Evolutionary conservation across 2,113 vertebrate genomes (phyloP).

Genomic region (Natator depressus): DNA sequence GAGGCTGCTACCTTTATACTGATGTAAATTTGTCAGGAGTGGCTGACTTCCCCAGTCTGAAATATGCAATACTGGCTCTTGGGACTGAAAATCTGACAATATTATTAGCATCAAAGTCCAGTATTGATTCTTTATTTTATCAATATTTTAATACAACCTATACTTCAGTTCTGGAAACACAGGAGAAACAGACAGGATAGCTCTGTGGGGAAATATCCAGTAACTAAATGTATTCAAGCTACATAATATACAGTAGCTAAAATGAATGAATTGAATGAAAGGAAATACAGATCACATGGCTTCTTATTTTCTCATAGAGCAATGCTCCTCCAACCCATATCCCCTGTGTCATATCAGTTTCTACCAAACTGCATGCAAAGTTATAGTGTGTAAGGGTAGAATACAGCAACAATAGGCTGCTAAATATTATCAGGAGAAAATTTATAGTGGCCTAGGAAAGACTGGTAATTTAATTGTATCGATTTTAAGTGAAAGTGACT

Average conservation of each 20-base stretch:
- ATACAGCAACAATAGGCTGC: not conserved
- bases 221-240: not conserved
- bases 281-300: not conserved
- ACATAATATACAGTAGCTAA: not conserved
- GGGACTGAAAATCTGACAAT: not conserved
- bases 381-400: not conserved
- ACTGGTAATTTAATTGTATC: slow-evolving; percentile 70
- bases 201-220: not conserved
- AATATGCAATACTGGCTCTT: not conserved
- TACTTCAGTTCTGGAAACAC: not conserved
- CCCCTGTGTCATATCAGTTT: not conserved
- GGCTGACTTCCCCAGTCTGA: not conserved
- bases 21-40: not conserved
- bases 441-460: slow-evolving; percentile 6
- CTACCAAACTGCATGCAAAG: not conserved
- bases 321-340: not conserved
- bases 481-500: slow-evolving; percentile 63
- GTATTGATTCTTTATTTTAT: not conserved
- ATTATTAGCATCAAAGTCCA: not conserved
- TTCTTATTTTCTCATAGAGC: not conserved
- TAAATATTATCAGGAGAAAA: slow-evolving; percentile 23
- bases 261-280: not conserved
- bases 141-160: slow-evolving; percentile 2
- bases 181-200: not conserved
- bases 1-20: not conserved